These are phyloP conservation scores for Uria lomvia DNA, from an alignment of 2,113 vertebrate genomes.

Conservation along the genomic window DNA sequence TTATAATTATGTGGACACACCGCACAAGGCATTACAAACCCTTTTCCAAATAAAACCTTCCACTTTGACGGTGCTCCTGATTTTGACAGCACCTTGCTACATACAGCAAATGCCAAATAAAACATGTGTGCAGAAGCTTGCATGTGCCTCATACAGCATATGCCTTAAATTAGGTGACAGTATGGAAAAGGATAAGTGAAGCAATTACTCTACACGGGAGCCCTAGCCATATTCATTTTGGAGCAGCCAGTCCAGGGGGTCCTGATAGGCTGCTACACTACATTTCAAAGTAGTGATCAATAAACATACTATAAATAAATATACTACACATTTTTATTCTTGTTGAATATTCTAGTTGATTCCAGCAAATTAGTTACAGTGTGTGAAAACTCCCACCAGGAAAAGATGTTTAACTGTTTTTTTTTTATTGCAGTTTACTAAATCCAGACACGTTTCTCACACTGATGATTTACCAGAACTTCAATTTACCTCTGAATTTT, in stretches of 20 bases:
- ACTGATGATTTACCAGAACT: conserved; percentile 45
- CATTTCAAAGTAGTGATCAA: conserved; percentile 12
- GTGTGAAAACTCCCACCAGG: conserved; percentile 55
- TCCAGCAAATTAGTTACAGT: conserved; percentile 40
- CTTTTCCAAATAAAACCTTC: background rate
- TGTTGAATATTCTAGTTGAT: conserved; percentile 18
- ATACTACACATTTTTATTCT: conserved; percentile 33
- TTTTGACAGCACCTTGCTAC: background rate
- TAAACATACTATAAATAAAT: conserved; percentile 14
- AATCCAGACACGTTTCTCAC: conserved; percentile 42
- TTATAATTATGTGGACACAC: background rate
- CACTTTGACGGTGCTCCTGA: background rate
- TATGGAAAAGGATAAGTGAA: background rate
- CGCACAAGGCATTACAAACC: background rate
- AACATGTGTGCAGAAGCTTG: background rate
- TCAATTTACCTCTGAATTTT: conserved; percentile 32
- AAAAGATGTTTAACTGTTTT: background rate
- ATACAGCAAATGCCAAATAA: background rate
- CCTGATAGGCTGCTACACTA: background rate
- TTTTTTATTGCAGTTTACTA: conserved; percentile 53
- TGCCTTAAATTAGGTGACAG: background rate
- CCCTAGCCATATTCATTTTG: background rate
- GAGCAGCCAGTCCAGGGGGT: background rate
- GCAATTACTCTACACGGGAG: background rate
- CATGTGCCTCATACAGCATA: background rate